These are phyloP conservation scores for Dolichoris vasculosae DNA, from an alignment of 1,140 invertebrate genomes.

Conservation along the genomic window DNA sequence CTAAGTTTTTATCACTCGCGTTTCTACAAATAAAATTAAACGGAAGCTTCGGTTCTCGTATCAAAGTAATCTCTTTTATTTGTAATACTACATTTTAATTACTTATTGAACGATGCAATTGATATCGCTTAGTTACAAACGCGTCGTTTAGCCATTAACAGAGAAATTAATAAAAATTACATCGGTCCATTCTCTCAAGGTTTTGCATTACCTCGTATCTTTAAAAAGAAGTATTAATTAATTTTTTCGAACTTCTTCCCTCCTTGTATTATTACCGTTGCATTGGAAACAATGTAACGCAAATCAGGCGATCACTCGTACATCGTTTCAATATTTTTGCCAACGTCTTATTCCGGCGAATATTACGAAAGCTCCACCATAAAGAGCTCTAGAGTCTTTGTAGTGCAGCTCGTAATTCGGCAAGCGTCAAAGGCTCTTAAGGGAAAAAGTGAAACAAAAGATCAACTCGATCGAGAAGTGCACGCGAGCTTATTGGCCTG, in stretches of 20 bases:
- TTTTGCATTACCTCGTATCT: no score
- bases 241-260: no score
- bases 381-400: neutral
- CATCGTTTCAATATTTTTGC: neutral
- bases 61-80: no score
- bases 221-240: no score
- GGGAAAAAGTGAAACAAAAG: conserved; percentile 7
- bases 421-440: neutral
- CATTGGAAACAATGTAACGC: neutral
- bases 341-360: neutral
- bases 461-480: neutral
- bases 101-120: no score
- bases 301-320: neutral
- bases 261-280: neutral
- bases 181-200: no score
- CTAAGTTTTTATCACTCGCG: no score
- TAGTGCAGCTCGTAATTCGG: neutral
- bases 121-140: no score
- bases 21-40: no score
- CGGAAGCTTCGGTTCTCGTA: no score
- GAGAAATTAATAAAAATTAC: no score
- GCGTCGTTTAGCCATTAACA: no score
- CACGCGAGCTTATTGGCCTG: neutral
- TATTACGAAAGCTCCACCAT: neutral
- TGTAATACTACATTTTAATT: neutral